Evolutionary conservation across 2,113 vertebrate genomes (phyloP).

Genomic region (Rhadina sibilatrix): DNA sequence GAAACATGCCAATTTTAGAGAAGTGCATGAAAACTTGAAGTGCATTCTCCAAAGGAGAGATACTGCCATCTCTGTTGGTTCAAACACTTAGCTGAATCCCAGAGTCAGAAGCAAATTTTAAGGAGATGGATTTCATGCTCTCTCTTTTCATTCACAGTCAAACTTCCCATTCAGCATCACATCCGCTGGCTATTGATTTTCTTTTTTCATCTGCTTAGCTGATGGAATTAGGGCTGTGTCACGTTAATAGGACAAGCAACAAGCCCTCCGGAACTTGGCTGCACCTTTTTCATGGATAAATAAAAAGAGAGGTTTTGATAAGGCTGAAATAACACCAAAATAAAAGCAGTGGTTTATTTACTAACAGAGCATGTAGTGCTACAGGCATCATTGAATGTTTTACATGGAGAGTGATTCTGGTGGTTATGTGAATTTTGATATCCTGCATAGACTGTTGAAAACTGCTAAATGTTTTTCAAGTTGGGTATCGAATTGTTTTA

Average conservation of each 20-base stretch:
- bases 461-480: not conserved
- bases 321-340: not conserved
- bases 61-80: not conserved
- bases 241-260: accelerated
- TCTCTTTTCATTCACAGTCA: not conserved
- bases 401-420: not conserved
- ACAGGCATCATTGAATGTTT: not conserved
- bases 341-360: not conserved
- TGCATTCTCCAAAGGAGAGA: not conserved
- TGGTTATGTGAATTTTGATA: constrained; percentile 10
- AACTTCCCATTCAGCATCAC: not conserved
- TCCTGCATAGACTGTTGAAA: not conserved
- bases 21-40: not conserved
- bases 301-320: not conserved
- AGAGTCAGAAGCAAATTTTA: not conserved
- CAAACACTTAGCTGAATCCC: not conserved
- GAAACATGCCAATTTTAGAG: not conserved
- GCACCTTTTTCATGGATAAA: not conserved
- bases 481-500: not conserved
- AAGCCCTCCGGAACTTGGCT: not conserved
- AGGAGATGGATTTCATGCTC: not conserved
- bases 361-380: not conserved
- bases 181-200: not conserved
- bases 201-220: not conserved
- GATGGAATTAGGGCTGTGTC: not conserved